Base-by-base conservation (phyloP, 2,113 vertebrate species). In the Sinocyclocheilus maitianheensis region DNA sequence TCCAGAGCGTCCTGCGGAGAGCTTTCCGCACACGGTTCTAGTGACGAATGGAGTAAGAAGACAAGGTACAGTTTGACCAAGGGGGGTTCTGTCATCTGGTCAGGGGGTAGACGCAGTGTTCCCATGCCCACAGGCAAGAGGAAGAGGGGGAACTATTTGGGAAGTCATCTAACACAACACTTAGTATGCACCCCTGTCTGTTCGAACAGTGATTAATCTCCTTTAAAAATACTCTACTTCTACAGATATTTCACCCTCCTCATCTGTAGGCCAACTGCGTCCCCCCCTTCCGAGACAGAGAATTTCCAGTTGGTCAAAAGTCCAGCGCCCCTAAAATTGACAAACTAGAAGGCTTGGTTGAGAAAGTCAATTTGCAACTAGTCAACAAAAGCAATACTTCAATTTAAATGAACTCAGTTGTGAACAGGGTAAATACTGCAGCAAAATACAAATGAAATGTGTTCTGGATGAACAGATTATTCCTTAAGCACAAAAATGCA, bases 61-160 rank as follows among this genome's bases (percentile, higher is more conserved):
- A 98, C 96, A 98, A 98, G 98, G 97, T 94, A 99, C 97, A 95
- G 97, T 98, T 98, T 99, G 98, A 99, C 97, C 98, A 98, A 98
- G 97, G 97, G 97, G 96, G 96, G 93, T 95, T 97, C 97, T 97
- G 97, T 97, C 96, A 95, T 94, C 95, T 95, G 95, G 96, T 94
- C 95, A 94, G 96, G 95, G 93, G 97, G 96, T 95, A 90, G 93
- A 96, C 95, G 96, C 95, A 97, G 96, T 94, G 92, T 95, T 93
- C 77, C 26, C 91, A 93, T 92, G 89, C 91, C 89, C 30, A 84
- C 83, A 93, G 94, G 96, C 95, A 95, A 90, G 90, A 87, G 91
- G 92, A 91, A 65, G 53, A 55, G 78, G 80, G 85, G 81, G 76
- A 20, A 83, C 71, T 69, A 69, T 65, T 63, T 77, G 3, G 22